A percentile compares a stretch with the other conserved stretches of the same genome.
Evolutionary conservation across 2,797 vertebrate genomes (phyloP).

Genomic region (Pipistrellus kuhlii): DNA sequence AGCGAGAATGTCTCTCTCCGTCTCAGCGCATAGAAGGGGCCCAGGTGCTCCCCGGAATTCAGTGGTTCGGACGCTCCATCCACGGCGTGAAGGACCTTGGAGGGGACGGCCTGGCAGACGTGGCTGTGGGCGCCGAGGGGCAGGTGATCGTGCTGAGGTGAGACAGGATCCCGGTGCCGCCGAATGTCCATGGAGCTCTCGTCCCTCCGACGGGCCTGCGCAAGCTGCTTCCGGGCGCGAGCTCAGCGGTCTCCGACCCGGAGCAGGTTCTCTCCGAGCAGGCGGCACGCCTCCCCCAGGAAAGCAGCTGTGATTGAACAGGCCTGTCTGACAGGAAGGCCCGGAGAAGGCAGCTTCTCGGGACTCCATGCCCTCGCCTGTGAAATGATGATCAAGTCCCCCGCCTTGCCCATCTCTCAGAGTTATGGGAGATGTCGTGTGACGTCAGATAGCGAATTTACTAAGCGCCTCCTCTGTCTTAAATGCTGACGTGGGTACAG

Average conservation of each 20-base stretch:
- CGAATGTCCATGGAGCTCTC: not conserved
- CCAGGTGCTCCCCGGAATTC: constrained; percentile 76
- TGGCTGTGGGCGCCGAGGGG: constrained; percentile 89
- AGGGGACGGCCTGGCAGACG: constrained; percentile 87
- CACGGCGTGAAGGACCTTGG: constrained; percentile 88
- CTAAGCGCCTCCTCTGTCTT: not conserved
- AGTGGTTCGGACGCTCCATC: constrained; percentile 91
- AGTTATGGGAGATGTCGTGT: not conserved
- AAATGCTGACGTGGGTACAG: not conserved
- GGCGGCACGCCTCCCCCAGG: not conserved
- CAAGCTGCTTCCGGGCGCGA: accelerated
- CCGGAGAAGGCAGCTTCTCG: too few relatives aligned
- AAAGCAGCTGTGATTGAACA: not conserved
- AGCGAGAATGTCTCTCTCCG: constrained; percentile 16
- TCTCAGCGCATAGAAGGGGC: constrained; percentile 87
- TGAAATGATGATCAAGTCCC: not conserved
- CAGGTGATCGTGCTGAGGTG: constrained; percentile 88
- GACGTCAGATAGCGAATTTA: not conserved
- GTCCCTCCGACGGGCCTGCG: not conserved
- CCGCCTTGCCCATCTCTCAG: not conserved
- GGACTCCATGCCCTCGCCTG: too few relatives aligned
- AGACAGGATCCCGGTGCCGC: not conserved
- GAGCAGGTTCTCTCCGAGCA: not conserved
- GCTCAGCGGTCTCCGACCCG: not conserved
- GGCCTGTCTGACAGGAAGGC: not conserved